Conservation (phyloP, 2,113 vertebrate genomes). For the Morphnarchus princeps region DNA sequence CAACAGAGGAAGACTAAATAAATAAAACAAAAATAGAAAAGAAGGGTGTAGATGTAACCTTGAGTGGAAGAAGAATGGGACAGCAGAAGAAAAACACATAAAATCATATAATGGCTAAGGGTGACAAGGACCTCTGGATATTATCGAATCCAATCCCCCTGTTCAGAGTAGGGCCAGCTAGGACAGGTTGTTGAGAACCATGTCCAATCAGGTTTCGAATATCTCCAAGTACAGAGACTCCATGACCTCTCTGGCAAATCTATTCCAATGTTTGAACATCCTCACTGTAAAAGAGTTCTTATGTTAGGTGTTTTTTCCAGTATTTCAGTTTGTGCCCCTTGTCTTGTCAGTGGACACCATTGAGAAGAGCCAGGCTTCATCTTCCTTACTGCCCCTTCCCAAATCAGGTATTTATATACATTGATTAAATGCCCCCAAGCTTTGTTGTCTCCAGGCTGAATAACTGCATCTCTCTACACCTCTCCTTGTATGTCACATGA, state of each 20-base stretch:
- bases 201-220: neutral
- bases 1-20: neutral
- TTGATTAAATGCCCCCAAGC: neutral
- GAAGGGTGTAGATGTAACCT: neutral
- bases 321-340: neutral
- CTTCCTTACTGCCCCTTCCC: neutral
- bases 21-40: neutral
- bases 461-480: neutral
- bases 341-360: neutral
- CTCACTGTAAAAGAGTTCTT: neutral
- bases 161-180: neutral
- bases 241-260: neutral
- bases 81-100: neutral
- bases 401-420: neutral
- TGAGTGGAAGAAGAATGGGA: neutral
- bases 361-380: neutral
- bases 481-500: neutral
- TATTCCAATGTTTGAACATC: neutral
- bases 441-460: neutral
- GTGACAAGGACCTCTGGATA: neutral
- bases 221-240: neutral
- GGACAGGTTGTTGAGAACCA: neutral
- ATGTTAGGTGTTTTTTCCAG: neutral
- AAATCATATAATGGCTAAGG: neutral
- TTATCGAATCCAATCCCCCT: neutral